Conservation (phyloP, 2,797 vertebrate species). For the Hyperoplus immaculatus region DNA sequence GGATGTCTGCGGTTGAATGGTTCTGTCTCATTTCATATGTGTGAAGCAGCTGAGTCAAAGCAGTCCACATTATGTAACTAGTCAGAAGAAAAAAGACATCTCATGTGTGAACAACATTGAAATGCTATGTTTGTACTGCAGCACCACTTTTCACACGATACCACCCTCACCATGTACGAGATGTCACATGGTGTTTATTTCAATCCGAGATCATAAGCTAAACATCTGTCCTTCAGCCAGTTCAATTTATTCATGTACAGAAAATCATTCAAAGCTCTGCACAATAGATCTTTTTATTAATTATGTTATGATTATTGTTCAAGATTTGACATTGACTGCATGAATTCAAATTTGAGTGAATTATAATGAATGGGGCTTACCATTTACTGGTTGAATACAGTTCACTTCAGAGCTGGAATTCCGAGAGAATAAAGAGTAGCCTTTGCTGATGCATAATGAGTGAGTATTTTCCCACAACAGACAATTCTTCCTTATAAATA, state of each 20-base stretch:
- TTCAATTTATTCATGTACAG: slow-evolving; percentile 52
- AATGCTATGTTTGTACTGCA: slow-evolving; percentile 4
- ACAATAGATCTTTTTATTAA: slow-evolving; percentile 66
- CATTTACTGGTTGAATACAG: slow-evolving; percentile 52
- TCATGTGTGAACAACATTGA: slow-evolving; percentile 20
- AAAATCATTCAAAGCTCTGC: slow-evolving; percentile 59
- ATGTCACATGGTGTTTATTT: slow-evolving; percentile 49
- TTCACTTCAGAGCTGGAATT: slow-evolving; percentile 35
- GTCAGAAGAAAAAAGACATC: background rate
- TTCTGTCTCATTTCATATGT: slow-evolving; percentile 46
- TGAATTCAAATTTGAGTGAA: slow-evolving; percentile 48
- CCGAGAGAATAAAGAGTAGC: slow-evolving; percentile 40
- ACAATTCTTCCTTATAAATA: slow-evolving; percentile 47
- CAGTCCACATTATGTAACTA: background rate
- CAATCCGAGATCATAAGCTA: slow-evolving; percentile 24
- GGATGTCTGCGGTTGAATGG: slow-evolving; percentile 40
- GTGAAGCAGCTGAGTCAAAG: slow-evolving; percentile 34
- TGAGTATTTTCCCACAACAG: slow-evolving; percentile 36
- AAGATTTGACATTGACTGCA: slow-evolving; percentile 54
- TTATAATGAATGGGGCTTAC: slow-evolving; percentile 41
- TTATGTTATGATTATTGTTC: slow-evolving; percentile 60
- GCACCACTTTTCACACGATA: slow-evolving; percentile 16
- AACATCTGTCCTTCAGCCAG: slow-evolving; percentile 26
- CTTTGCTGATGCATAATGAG: slow-evolving; percentile 50
- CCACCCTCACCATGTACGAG: background rate